Conservation (phyloP, 2,888 invertebrate species). For the Geotrupes spiniger region DNA sequence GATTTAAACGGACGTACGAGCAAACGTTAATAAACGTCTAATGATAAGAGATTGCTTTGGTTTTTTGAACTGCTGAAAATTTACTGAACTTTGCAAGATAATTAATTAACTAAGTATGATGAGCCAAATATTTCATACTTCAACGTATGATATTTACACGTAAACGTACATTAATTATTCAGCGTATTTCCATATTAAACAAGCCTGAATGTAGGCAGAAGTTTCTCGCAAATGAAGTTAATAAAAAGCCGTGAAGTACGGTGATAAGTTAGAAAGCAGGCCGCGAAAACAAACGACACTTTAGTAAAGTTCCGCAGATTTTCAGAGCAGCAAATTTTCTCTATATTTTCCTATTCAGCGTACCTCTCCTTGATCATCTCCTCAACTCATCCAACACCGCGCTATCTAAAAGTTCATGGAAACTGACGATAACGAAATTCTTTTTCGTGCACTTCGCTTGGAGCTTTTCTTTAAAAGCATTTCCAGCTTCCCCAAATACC, state of each 20-base stretch:
- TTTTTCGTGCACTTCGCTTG: conserved; percentile 32
- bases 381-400: conserved; percentile 5
- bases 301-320: conserved; percentile 14
- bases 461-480: conserved; percentile 37
- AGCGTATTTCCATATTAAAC: no score
- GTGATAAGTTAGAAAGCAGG: conserved; percentile 12
- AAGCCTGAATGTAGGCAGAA: conserved; percentile 8
- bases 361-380: conserved; percentile 5
- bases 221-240: conserved; percentile 14
- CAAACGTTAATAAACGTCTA: no score
- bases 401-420: conserved; percentile 32
- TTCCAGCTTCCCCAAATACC: conserved; percentile 32
- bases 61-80: no score
- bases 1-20: no score
- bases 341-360: conserved; percentile 2
- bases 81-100: no score
- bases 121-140: no score
- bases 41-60: no score
- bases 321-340: conserved; percentile 7
- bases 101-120: no score
- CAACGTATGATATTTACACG: no score
- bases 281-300: conserved; percentile 16
- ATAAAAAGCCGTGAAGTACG: conserved; percentile 10
- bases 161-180: no score
- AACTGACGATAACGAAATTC: conserved; percentile 42